Conservation (phyloP, 1,140 invertebrate genomes). For the Drosophila tani region DNA sequence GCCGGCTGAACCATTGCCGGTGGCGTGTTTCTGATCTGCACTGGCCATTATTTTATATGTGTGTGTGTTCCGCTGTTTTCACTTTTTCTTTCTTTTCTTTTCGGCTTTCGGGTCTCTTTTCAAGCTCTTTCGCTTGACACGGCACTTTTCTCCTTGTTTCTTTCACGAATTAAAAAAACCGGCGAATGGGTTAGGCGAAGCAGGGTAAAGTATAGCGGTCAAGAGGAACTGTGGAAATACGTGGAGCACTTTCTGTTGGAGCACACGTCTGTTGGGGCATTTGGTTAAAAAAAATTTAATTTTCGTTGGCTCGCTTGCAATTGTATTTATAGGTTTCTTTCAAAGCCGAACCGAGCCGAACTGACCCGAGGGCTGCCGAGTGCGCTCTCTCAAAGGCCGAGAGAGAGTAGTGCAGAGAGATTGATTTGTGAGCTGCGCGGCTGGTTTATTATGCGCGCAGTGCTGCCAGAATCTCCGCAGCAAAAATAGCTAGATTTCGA, state of each 20-base stretch:
- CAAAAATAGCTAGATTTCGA: too few species aligned
- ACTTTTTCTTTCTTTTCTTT: constrained; percentile 48
- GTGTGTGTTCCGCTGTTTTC: constrained; percentile 31
- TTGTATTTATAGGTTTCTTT: constrained; percentile 3
- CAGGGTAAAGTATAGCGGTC: constrained; percentile 17
- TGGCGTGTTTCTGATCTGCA: constrained; percentile 73
- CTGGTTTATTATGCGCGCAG: constrained; percentile 63
- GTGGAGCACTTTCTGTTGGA: constrained; percentile 11
- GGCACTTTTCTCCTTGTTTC: constrained; percentile 58
- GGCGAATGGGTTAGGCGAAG: constrained; percentile 13
- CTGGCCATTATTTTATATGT: constrained; percentile 57
- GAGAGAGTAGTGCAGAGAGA: constrained; percentile 10
- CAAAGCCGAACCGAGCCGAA: not conserved
- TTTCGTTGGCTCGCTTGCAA: constrained; percentile 4
- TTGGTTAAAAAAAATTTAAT: constrained; percentile 15
- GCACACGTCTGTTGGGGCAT: constrained; percentile 41
- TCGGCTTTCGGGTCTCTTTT: constrained; percentile 26
- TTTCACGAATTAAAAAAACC: constrained; percentile 69
- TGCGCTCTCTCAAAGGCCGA: not conserved
- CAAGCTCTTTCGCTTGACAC: constrained; percentile 63
- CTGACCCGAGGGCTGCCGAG: not conserved
- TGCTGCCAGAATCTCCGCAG: not conserved
- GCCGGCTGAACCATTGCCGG: constrained; percentile 56
- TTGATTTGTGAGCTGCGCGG: constrained; percentile 66
- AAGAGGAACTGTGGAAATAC: constrained; percentile 1